Base-by-base conservation (phyloP, 37 sponge, comb jelly and placozoan species). In the Eunapius fragilis region DNA sequence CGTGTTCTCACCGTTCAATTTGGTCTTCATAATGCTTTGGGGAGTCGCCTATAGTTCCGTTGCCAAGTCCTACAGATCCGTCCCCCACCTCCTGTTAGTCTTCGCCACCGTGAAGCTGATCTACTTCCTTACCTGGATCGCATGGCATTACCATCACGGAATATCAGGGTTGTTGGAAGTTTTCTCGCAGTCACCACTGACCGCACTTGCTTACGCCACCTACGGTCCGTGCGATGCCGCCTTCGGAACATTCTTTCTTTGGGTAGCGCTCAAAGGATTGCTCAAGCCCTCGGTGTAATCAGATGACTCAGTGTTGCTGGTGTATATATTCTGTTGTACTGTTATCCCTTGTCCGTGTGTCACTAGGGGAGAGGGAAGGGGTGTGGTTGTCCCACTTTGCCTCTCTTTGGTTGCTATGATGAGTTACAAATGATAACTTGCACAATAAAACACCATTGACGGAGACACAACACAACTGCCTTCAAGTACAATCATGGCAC, bases 391-490 rank as follows among this genome's bases (percentile, higher is more conserved):
- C n/a, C n/a, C n/a, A n/a, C n/a, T n/a, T n/a, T n/a, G n/a, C n/a
- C n/a, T n/a, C n/a, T n/a, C n/a, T n/a, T n/a, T n/a, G n/a, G n/a
- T n/a, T n/a, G n/a, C n/a, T n/a, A n/a, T n/a, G n/a, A n/a, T n/a
- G n/a, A n/a, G n/a, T n/a, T n/a, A n/a, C n/a, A n/a, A n/a, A n/a
- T n/a, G n/a, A n/a, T n/a, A n/a, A n/a, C n/a, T n/a, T n/a, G n/a
- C n/a, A n/a, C n/a, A n/a, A n/a, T n/a, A n/a, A n/a, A n/a, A n/a
- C n/a, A 31, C 82, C 6, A 25, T 88, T 26, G 89, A 88, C 31
- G 83, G 83, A 68, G 89, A 75, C 35, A 88, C 89, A 47, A 77
- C 82, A 5, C 69, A 83, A 30, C 89, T 19, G 83, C 78, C 0
- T 88, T 75, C 33, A 67, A 75, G 23, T 74, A 50, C 36, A 28